Evolutionary conservation across 1,140 invertebrate species (phyloP).

Genomic region (Drosophila kepulauana): DNA sequence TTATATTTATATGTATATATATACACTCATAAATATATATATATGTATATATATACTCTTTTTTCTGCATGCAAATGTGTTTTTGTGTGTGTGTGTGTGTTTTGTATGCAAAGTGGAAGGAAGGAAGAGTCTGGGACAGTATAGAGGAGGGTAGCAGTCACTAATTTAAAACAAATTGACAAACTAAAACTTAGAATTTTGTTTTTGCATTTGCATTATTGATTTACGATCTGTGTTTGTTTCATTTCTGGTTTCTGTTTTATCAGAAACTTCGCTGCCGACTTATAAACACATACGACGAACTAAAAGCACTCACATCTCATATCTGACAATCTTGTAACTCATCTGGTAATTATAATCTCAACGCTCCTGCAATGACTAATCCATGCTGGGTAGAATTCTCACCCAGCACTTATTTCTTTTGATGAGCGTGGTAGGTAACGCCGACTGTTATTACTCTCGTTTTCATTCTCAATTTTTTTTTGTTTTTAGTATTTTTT

Average conservation of each 20-base stretch:
- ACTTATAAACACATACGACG: conserved; percentile 58
- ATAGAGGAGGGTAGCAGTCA: conserved; percentile 29
- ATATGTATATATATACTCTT: conserved; percentile 63
- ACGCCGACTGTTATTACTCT: conserved; percentile 64
- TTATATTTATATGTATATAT: conserved; percentile 76
- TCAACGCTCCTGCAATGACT: conserved; percentile 78
- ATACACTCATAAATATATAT: conserved; percentile 48
- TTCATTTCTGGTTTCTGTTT: conserved; percentile 28
- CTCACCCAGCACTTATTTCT: conserved; percentile 48
- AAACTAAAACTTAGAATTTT: conserved; percentile 59
- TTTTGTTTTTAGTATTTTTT: conserved; percentile 17
- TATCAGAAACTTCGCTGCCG: conserved; percentile 56
- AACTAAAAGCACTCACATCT: conserved; percentile 73
- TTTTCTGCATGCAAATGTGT: conserved; percentile 59
- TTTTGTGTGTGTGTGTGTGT: conserved; percentile 56
- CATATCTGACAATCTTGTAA: conserved; percentile 47
- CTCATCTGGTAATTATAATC: conserved; percentile 67
- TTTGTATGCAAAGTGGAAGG: conserved; percentile 43
- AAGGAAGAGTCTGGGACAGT: conserved; percentile 33
- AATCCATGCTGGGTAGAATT: conserved; percentile 57
- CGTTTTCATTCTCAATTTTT: background rate
- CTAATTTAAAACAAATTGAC: conserved; percentile 53
- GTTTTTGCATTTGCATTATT: conserved; percentile 42
- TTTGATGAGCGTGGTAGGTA: conserved; percentile 77
- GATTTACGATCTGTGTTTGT: conserved; percentile 6